Conservation (phyloP, 2,888 invertebrate genomes). For the Biston betularia region DNA sequence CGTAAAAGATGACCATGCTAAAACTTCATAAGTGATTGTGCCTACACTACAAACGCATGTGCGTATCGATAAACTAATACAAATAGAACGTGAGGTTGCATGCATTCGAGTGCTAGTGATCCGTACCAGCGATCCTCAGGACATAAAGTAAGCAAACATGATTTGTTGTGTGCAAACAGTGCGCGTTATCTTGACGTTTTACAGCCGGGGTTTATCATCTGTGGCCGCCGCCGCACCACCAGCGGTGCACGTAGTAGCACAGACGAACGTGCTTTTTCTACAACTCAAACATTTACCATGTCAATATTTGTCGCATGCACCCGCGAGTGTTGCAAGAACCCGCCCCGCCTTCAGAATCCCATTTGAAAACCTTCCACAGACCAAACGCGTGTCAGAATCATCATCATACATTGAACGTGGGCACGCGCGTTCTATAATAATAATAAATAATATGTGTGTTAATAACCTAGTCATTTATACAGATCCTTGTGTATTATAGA, state of each 20-base stretch:
- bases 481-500: no score
- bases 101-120: constrained; percentile 65
- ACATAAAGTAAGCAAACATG: constrained; percentile 77
- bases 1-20: constrained; percentile 20
- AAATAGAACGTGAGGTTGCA: constrained; percentile 80
- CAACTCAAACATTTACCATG: constrained; percentile 76
- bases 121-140: constrained; percentile 67
- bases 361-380: constrained; percentile 7
- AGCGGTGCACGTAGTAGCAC: constrained; percentile 67
- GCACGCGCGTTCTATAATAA: no score
- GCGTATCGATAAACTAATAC: constrained; percentile 62
- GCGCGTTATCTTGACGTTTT: constrained; percentile 70
- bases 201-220: constrained; percentile 67
- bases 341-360: constrained; percentile 26
- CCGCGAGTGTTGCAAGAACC: constrained; percentile 67
- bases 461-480: no score
- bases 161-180: constrained; percentile 79
- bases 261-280: constrained; percentile 72
- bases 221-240: constrained; percentile 63
- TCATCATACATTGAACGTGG: no score
- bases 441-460: no score
- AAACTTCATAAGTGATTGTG: constrained; percentile 40
- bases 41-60: constrained; percentile 50
- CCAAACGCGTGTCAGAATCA: background rate
- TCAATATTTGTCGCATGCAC: constrained; percentile 79